Evolutionary conservation across 2,888 invertebrate genomes (phyloP).

Genomic region (Agonum fuliginosum): DNA sequence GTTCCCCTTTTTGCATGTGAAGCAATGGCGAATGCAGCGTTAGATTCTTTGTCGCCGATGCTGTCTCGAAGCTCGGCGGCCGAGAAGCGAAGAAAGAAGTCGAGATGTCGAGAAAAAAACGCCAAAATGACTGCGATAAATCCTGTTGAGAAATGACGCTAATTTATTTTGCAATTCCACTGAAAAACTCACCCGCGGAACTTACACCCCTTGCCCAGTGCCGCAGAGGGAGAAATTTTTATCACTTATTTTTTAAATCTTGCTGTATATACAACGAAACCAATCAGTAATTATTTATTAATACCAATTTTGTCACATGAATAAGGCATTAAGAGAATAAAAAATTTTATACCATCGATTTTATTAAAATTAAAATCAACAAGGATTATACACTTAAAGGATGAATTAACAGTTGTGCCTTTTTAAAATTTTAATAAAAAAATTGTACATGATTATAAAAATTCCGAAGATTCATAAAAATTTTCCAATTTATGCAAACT

Average conservation of each 20-base stretch:
- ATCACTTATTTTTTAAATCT: neutral
- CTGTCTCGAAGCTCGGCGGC: conserved; percentile 18
- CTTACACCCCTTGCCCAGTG: conserved; percentile 50
- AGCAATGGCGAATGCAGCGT: neutral
- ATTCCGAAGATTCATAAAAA: too few relatives aligned
- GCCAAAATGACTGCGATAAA: conserved; percentile 70
- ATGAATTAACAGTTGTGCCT: too few relatives aligned
- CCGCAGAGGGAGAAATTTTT: neutral
- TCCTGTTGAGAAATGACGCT: conserved; percentile 70
- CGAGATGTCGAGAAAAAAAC: conserved; percentile 64
- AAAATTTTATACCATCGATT: too few relatives aligned
- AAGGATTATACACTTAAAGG: too few relatives aligned
- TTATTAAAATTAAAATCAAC: too few relatives aligned
- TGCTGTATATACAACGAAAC: too few relatives aligned
- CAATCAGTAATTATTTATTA: too few relatives aligned
- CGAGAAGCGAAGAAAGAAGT: conserved; percentile 50
- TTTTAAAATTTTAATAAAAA: too few relatives aligned
- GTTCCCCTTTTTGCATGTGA: neutral
- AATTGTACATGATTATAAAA: too few relatives aligned
- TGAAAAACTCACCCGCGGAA: conserved; percentile 66
- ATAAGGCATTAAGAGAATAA: too few relatives aligned
- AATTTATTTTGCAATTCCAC: conserved; percentile 70
- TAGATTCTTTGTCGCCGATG: neutral
- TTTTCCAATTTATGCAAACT: too few relatives aligned
- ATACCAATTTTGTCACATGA: too few relatives aligned